Evolutionary conservation across 2,113 vertebrate genomes (phyloP).

Genomic region (Oryzias woworae): DNA sequence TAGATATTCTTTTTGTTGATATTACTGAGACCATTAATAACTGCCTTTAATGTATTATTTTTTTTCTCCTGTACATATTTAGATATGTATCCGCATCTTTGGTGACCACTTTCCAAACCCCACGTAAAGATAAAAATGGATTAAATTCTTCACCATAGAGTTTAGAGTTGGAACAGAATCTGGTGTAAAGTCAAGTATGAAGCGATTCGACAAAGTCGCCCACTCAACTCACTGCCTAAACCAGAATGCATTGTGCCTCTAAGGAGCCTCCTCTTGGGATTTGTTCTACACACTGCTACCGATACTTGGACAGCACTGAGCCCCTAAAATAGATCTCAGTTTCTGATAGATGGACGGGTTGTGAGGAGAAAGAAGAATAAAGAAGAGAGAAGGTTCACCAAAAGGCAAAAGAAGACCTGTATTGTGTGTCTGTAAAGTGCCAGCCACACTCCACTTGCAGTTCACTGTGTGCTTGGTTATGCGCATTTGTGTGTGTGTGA

Average conservation of each 20-base stretch:
- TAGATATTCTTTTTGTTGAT: too few relatives aligned
- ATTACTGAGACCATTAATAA: slow-evolving; percentile 19
- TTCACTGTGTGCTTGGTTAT: slow-evolving; percentile 18
- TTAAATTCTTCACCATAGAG: slow-evolving; percentile 6
- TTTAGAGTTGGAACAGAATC: neutral
- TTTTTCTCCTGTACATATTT: slow-evolving; percentile 8
- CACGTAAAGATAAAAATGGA: neutral
- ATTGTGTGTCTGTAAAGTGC: slow-evolving; percentile 48
- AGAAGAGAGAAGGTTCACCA: slow-evolving; percentile 41
- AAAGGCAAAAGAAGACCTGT: slow-evolving; percentile 31
- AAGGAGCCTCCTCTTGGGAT: slow-evolving; percentile 40
- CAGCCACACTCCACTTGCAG: slow-evolving; percentile 21
- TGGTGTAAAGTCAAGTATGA: slow-evolving; percentile 1
- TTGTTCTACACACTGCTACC: slow-evolving; percentile 59
- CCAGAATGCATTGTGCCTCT: slow-evolving; percentile 44
- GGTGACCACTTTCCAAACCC: too few relatives aligned
- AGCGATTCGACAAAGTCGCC: slow-evolving; percentile 34
- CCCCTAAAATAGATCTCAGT: slow-evolving; percentile 61
- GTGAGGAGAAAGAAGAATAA: slow-evolving; percentile 42
- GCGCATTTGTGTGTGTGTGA: slow-evolving; percentile 18
- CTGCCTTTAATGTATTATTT: slow-evolving; percentile 11
- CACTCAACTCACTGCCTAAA: slow-evolving; percentile 27
- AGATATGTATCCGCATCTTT: neutral
- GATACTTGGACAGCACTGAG: slow-evolving; percentile 44
- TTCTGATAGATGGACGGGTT: slow-evolving; percentile 65